Base-by-base conservation (phyloP, 2,113 vertebrate species). In the Carlito syrichta region DNA sequence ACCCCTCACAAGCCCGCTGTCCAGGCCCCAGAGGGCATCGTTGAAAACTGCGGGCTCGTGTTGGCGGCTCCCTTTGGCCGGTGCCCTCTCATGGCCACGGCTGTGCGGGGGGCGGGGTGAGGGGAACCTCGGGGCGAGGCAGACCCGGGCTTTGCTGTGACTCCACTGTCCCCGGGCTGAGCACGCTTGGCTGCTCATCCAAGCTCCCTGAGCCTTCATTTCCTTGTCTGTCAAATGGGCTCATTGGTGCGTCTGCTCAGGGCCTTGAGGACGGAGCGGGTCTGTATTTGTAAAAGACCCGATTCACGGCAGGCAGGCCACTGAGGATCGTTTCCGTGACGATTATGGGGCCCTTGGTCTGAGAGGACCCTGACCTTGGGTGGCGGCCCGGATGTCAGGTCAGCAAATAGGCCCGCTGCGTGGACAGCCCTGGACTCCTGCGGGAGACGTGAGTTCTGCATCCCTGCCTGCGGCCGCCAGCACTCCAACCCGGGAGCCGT, bases 141-240 rank as follows among this genome's bases (percentile, higher is more conserved):
- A 3, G 38, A 48, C 30, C 60, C 4, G 45, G 23, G 86, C 20
- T 45, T 43, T 45, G 3, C 1, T 20, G n/a, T 79, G 60, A 38
- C 6, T 1, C 17, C 58, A 27, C 22, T 32, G 14, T 32, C 12
- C 38, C n/a, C 45, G 8, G 11, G 50, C 63, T 88, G 66, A 68
- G 30, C 6, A 9, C n/a, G 45, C 83, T 50, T 4, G 63, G 22
- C 35, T 20, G 38, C 40, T 81, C 20, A 4, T 58, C 54, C 16
- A 5, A 66, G 50, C 50, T 68, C 54, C 5, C 12, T 25, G 10
- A 56, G 22, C 78, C 92, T 77, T 16, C 12, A 43, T 54, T 86
- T 56, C 8, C 58, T 60, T 32, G 25, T 63, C 96, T 92, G 27
- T 86, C 43, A 91, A 83, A 94, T 63, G 76, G 68, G 48, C 54